Evolutionary conservation across 2,113 vertebrate genomes (phyloP).

Genomic region (Sinosuthora webbiana): DNA sequence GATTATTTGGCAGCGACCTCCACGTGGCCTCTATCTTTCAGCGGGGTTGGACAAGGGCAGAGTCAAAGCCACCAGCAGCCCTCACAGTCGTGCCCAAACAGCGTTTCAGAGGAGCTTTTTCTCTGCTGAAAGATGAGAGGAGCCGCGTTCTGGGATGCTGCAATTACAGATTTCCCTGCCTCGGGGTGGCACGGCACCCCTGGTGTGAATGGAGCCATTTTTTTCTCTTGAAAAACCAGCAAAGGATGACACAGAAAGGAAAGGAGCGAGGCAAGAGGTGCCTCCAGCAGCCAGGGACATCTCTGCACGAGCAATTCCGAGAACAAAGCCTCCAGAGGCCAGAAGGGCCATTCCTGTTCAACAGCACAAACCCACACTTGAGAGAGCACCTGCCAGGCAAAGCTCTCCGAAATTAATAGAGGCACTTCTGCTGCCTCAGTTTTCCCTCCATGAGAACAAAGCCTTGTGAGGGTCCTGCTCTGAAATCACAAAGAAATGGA

Average conservation of each 20-base stretch:
- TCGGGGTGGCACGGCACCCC: background rate
- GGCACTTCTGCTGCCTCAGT: rapidly evolving
- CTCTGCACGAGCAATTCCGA: rapidly evolving
- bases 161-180: rapidly evolving
- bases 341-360: rapidly evolving
- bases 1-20: background rate
- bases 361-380: background rate
- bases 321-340: background rate
- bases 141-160: rapidly evolving
- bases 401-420: rapidly evolving
- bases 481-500: rapidly evolving
- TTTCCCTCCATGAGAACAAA: background rate
- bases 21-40: background rate
- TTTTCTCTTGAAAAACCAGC: background rate
- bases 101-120: too few relatives aligned
- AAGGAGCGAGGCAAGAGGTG: background rate
- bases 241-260: rapidly evolving
- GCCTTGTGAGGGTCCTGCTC: background rate
- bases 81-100: rapidly evolving
- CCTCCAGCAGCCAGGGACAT: rapidly evolving
- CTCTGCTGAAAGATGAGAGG: rapidly evolving
- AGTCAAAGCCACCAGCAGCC: background rate
- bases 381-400: background rate
- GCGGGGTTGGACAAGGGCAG: rapidly evolving
- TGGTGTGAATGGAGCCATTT: rapidly evolving